These are phyloP conservation scores for Idaea biselata DNA, from an alignment of 2,888 invertebrate species.

Conservation along the genomic window DNA sequence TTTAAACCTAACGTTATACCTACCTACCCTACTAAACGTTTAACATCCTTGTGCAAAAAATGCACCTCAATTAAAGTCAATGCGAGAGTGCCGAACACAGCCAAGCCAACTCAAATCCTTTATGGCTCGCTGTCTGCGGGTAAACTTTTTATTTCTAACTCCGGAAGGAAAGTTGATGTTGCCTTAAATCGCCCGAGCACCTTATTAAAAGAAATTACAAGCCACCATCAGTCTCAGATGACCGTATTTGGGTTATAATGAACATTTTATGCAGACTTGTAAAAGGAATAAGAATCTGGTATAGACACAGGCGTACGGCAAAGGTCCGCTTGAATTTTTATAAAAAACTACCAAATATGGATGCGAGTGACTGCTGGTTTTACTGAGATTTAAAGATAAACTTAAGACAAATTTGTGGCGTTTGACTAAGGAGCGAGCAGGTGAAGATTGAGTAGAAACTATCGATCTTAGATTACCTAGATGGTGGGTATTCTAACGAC, in stretches of 20 bases:
- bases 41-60: conserved; percentile 1
- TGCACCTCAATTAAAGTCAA: neutral
- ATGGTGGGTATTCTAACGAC: too few species aligned
- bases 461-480: too few species aligned
- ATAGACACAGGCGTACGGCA: conserved; percentile 50
- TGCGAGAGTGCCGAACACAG: neutral
- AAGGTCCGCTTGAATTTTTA: conserved; percentile 5
- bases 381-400: neutral
- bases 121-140: neutral
- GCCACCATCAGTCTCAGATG: conserved; percentile 47
- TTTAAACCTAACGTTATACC: neutral
- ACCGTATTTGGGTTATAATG: conserved; percentile 65
- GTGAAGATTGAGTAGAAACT: too few species aligned
- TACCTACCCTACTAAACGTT: neutral
- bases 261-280: conserved; percentile 56
- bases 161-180: conserved; percentile 69
- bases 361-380: neutral
- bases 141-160: conserved; percentile 65
- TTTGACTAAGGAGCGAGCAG: too few species aligned
- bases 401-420: too few species aligned
- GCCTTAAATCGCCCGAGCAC: conserved; percentile 60
- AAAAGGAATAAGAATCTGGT: conserved; percentile 58
- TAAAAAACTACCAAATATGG: neutral
- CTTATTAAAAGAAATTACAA: conserved; percentile 74
- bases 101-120: neutral